phyloP scores from a whole-genome alignment of 2,888 invertebrate species.

The Pelosia muscerda region DNA sequence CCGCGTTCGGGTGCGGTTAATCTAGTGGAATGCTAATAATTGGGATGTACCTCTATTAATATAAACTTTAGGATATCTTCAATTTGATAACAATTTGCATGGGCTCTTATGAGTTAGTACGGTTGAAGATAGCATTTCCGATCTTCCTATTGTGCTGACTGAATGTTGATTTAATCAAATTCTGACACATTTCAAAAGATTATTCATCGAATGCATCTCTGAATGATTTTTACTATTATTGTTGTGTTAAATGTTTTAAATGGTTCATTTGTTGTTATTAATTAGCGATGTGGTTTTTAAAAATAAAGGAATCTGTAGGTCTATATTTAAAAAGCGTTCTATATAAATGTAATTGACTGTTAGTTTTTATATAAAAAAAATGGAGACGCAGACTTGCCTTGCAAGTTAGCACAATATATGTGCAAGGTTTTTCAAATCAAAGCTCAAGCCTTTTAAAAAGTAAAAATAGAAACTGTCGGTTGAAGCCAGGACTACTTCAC shows the following conservation, averaged over 20 bases:
- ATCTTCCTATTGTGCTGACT: not conserved
- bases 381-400: not conserved
- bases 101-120: slow-evolving; percentile 10
- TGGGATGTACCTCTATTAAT: slow-evolving; percentile 45
- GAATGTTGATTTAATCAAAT: no score
- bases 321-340: no score
- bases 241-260: no score
- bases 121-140: not conserved
- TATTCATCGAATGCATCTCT: no score
- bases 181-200: no score
- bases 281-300: no score
- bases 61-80: slow-evolving; percentile 42
- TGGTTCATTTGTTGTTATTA: no score
- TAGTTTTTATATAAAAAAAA: no score
- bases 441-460: not conserved
- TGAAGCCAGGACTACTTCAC: not conserved
- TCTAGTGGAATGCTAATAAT: slow-evolving; percentile 52
- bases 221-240: no score
- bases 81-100: slow-evolving; percentile 42
- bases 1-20: slow-evolving; percentile 40
- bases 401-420: not conserved
- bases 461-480: not conserved
- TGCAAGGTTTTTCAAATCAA: not conserved
- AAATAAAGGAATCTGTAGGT: no score
- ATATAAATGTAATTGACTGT: no score